These are phyloP conservation scores for Beaufortia kweichowensis DNA, from an alignment of 2,113 vertebrate genomes.

Conservation along the genomic window DNA sequence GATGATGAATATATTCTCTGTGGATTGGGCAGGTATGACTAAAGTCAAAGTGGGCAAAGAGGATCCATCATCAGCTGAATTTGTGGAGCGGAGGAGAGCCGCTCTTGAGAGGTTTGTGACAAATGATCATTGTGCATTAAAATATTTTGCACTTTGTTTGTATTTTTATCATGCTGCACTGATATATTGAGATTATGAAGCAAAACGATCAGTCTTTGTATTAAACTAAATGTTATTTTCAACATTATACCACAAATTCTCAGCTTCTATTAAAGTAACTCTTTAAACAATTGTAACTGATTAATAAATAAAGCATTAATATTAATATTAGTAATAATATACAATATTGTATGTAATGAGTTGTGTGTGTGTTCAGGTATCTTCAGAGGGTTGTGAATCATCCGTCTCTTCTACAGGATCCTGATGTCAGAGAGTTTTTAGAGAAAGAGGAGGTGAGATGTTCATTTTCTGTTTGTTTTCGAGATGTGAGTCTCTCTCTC, in stretches of 20 bases:
- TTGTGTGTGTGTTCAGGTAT: conserved; percentile 74
- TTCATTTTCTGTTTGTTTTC: not conserved
- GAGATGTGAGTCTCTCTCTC: not conserved
- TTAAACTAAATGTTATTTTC: too few species aligned
- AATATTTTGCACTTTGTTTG: not conserved
- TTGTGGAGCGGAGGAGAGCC: conserved; percentile 91
- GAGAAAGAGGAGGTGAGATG: conserved; percentile 90
- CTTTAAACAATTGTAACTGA: too few species aligned
- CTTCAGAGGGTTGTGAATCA: conserved; percentile 90
- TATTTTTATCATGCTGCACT: not conserved
- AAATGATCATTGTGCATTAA: too few species aligned
- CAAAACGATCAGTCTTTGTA: too few species aligned
- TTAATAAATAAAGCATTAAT: too few species aligned
- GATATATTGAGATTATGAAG: too few species aligned
- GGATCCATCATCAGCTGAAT: conserved; percentile 93
- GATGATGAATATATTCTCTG: conserved; percentile 2
- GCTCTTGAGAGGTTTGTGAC: conserved; percentile 87
- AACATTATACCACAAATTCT: too few species aligned
- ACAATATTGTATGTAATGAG: too few species aligned
- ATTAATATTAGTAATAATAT: too few species aligned
- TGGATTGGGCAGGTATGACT: conserved; percentile 87
- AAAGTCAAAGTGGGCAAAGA: conserved; percentile 99
- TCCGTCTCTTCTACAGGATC: conserved; percentile 92
- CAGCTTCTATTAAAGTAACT: too few species aligned
- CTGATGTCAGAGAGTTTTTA: conserved; percentile 93